A percentile compares a stretch with the other conserved stretches of the same genome.
Evolutionary conservation across 2,113 vertebrate species (phyloP).

Genomic region (Tursiops truncatus): DNA sequence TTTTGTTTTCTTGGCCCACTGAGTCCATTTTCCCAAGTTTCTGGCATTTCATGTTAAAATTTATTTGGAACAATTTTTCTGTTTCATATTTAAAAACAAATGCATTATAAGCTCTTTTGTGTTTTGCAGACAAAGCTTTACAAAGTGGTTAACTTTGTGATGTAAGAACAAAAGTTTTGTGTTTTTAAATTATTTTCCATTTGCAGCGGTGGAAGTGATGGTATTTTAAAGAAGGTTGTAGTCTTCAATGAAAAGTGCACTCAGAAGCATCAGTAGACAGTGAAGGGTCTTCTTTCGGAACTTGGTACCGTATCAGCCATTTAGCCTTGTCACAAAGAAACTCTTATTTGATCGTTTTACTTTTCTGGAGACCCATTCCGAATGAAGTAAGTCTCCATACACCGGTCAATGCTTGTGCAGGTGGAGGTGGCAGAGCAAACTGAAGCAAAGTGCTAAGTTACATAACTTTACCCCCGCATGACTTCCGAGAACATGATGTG

Average conservation of each 20-base stretch:
- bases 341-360: constrained; percentile 50
- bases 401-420: neutral
- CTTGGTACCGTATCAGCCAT: constrained; percentile 27
- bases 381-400: neutral
- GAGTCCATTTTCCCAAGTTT: constrained; percentile 62
- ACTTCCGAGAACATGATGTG: neutral
- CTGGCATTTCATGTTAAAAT: constrained; percentile 71
- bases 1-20: constrained; percentile 71
- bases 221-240: constrained; percentile 13
- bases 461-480: neutral
- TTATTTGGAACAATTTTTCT: constrained; percentile 57
- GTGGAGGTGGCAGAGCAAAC: neutral
- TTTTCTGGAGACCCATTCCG: neutral
- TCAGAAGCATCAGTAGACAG: neutral
- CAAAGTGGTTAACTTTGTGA: constrained; percentile 37
- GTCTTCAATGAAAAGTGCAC: neutral
- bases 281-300: neutral
- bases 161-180: neutral
- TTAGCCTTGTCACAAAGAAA: constrained; percentile 31
- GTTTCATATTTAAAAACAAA: constrained; percentile 56
- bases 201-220: neutral
- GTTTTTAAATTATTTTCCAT: neutral
- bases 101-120: neutral
- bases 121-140: constrained; percentile 43
- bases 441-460: constrained; percentile 30